Evolutionary conservation across 2,113 vertebrate genomes (phyloP), one percentile per base, ranked within the genome.

Genomic region (Genyomyrus donnyi): DNA sequence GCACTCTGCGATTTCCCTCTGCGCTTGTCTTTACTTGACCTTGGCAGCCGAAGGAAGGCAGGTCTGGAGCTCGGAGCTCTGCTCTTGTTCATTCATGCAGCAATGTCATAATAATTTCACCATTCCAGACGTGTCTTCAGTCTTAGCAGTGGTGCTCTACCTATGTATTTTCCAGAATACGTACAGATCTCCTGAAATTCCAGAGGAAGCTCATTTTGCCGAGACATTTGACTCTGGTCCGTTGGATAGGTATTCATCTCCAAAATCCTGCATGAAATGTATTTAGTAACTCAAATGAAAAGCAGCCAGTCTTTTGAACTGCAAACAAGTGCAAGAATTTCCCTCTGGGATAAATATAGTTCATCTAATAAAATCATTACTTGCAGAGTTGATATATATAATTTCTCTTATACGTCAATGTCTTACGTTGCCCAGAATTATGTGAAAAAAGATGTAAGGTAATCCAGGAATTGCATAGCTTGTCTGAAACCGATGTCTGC

Each of bases 221-320:
- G 92, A 90, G n/a, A 87, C 92, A 0, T 92, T 92, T 87, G 90
- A 92, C 80, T 86, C 86, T 5, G 90, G 86, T 27, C 84, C 85
- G 13, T 85, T 90, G 49, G 90, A 91, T 39, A 86, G 92, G 92
- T 92, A 90, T 88, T 84, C 15, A 77, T 1, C 31, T 77, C 31
- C 31, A 21, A 74, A 8, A 35, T 58, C 50, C 66, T 21, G 45
- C 48, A 21, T 52, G 46, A 48, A 50, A 35, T 77, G 35, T 39
- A 9, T 39, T 77, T 77, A 1, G 15, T 77, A 39, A 77, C 27
- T 35, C 35, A 39, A 77, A 39, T 77, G 31, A 77, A 39, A 5
- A 35, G 70, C 70, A 66, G n/a, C 62, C n/a, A 6, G 0, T 77
- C 70, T 77, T 6, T 17, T 17, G 13, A 77, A 39, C 35, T 77